Evolutionary conservation across 2,113 vertebrate species (phyloP), one percentile per base, ranked within the genome.

Genomic region (Hirundichthys speculiger): DNA sequence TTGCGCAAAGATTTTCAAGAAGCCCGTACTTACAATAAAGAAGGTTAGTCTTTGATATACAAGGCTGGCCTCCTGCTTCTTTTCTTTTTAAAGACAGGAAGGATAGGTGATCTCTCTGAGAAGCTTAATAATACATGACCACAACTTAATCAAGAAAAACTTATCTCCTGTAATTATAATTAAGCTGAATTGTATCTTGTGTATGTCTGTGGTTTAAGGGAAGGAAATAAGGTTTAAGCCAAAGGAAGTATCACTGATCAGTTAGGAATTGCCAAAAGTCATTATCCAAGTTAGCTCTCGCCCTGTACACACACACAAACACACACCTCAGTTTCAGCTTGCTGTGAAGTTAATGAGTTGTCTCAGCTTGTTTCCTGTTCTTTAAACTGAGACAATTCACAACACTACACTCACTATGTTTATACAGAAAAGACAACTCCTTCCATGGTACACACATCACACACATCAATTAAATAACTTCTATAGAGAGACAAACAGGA

Each of bases 221-320:
- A 62, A 83, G 70, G 85, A 80, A 82, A 74, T 61, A 20, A 62
- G 43, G 51, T 70, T 59, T 79, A 78, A 85, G 87, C 69, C 78
- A 68, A 46, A 75, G 79, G 77, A 88, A 79, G 73, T 71, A 65
- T 82, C 76, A 82, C 83, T 75, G 62, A 84, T 79, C 68, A 76
- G 67, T 80, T 64, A 47, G 59, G 56, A 76, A 71, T 64, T 81
- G 75, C 73, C 61, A 58, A 55, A 48, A 81, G 41, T 66, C 43
- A 59, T 85, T 83, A 80, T 72, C 64, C 62, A 73, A 61, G 79
- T 76, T 9, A 11, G 27, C 18, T 63, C 70, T 61, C 21, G 38
- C n/a, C 64, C 46, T 43, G 14, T 22, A 18, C 40, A 20, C 25
- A 30, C 22, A 38, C n/a, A 54, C 24, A 43, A 27, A 62, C 27